A percentile compares a stretch with the other conserved stretches of the same genome.
phyloP scores from a whole-genome alignment of 2,797 vertebrate species.

The Mico argentatus region DNA sequence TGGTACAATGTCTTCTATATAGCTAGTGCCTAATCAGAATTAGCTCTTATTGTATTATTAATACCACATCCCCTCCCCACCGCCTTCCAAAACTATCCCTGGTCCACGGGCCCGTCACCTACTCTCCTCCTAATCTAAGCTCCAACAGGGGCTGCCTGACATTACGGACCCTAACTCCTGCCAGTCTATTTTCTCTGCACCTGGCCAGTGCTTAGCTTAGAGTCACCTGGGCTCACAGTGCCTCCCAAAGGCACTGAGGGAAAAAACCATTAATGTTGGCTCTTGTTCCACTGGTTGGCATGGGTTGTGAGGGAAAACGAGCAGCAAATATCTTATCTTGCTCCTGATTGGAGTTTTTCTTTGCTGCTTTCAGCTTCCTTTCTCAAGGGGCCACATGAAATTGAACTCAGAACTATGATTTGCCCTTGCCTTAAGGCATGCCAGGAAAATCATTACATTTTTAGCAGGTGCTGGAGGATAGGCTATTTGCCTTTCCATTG shows the following conservation, averaged over 20 bases:
- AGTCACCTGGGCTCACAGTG: background rate
- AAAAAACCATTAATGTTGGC: no score
- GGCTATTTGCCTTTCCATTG: conserved; percentile 46
- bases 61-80: background rate
- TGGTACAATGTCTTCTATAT: background rate
- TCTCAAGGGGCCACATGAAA: conserved; percentile 15
- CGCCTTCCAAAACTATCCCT: background rate
- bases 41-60: background rate
- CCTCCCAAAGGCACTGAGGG: background rate
- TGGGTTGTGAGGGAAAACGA: background rate
- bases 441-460: conserved; percentile 53
- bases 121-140: background rate
- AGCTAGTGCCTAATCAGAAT: background rate
- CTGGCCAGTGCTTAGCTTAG: background rate
- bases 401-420: conserved; percentile 39
- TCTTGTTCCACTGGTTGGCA: background rate
- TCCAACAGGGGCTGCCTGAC: background rate
- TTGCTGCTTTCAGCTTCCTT: background rate
- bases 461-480: conserved; percentile 5
- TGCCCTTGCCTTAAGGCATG: background rate
- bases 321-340: background rate
- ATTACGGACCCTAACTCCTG: background rate
- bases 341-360: background rate
- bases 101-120: background rate
- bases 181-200: background rate